Conservation (phyloP, 2,113 vertebrate genomes). For the Polypterus senegalus region DNA sequence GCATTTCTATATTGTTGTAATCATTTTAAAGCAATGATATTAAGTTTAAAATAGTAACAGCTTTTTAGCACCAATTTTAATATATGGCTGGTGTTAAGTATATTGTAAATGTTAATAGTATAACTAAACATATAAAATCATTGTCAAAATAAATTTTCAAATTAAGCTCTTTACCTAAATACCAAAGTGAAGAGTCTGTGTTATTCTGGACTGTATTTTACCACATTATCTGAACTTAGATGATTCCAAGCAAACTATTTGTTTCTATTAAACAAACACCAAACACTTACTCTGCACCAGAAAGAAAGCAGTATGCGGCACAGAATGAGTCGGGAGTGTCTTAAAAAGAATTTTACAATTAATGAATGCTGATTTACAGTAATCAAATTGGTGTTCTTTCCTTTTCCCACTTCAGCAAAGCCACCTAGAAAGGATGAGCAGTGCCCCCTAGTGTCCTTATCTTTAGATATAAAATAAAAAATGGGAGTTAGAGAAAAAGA, state of each 20-base stretch:
- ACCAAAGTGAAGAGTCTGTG: conserved; percentile 15
- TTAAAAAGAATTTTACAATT: conserved; percentile 34
- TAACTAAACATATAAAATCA: too few species aligned
- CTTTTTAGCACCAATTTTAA: too few species aligned
- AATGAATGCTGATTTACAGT: conserved; percentile 61
- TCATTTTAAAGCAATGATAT: too few species aligned
- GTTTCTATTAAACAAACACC: conserved; percentile 39
- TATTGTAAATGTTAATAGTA: too few species aligned
- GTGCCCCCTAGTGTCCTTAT: conserved; percentile 94
- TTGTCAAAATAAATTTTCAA: too few species aligned
- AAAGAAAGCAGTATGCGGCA: conserved; percentile 30
- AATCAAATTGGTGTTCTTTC: conserved; percentile 47
- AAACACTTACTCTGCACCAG: conserved; percentile 28
- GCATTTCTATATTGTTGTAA: too few species aligned
- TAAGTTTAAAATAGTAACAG: too few species aligned
- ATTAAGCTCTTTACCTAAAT: too few species aligned
- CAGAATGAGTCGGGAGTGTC: conserved; percentile 28
- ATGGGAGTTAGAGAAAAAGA: conserved; percentile 30
- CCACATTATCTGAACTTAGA: conserved; percentile 36
- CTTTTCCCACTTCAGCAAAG: conserved; percentile 28
- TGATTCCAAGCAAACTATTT: conserved; percentile 34
- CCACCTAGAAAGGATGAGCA: conserved; percentile 74
- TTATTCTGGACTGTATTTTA: conserved; percentile 33
- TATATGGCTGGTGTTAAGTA: too few species aligned
- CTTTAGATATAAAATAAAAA: conserved; percentile 50